phyloP scores from a whole-genome alignment of 1,140 invertebrate species.

The Megathymus violae region DNA sequence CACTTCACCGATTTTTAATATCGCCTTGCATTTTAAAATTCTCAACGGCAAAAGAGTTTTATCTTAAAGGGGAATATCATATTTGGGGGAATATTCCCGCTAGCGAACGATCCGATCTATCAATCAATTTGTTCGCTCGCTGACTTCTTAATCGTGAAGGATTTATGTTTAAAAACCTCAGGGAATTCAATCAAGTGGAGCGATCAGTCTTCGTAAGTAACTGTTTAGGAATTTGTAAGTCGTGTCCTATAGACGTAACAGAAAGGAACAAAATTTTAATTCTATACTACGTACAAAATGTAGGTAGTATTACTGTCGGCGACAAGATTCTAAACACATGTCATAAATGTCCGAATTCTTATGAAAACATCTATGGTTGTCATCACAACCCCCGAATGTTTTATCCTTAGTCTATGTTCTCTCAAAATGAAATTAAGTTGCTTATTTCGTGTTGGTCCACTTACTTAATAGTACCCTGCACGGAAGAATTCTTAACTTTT shows the following conservation, averaged over 20 bases:
- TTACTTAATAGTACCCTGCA: too few species aligned
- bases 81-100: constrained; percentile 26
- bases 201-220: constrained; percentile 24
- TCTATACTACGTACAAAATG: too few species aligned
- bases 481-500: too few species aligned
- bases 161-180: constrained; percentile 29
- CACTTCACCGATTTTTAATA: constrained; percentile 31
- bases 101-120: constrained; percentile 24
- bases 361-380: too few species aligned
- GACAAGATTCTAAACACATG: too few species aligned
- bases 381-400: too few species aligned
- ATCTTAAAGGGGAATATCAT: constrained; percentile 31
- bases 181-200: constrained; percentile 30
- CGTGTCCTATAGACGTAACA: neutral
- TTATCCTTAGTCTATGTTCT: too few species aligned
- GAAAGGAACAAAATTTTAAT: too few species aligned
- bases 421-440: too few species aligned
- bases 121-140: constrained; percentile 32
- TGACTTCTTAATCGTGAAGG: constrained; percentile 32
- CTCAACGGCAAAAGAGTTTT: constrained; percentile 18
- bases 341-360: too few species aligned
- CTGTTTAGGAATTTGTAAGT: constrained; percentile 3
- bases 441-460: too few species aligned
- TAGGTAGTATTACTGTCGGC: too few species aligned
- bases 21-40: constrained; percentile 24